Conservation (phyloP, 2,113 vertebrate species). For the Columba janthina region DNA sequence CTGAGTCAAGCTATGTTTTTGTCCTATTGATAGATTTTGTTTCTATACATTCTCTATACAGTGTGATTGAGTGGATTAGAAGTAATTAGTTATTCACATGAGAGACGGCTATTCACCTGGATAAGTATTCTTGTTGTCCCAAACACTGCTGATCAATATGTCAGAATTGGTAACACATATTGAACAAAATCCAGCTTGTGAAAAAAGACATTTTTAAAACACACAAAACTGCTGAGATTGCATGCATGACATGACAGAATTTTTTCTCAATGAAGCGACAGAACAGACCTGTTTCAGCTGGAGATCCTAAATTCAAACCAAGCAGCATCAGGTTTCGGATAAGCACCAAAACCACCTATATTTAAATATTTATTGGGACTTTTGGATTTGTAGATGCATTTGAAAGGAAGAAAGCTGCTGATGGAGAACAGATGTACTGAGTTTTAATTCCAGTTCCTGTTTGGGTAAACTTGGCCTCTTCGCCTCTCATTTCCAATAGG, state of each 20-base stretch:
- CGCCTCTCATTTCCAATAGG: neutral
- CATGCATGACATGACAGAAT: neutral
- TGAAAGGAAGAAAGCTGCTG: neutral
- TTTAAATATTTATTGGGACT: constrained; percentile 5
- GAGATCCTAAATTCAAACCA: constrained; percentile 5
- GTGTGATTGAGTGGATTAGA: neutral
- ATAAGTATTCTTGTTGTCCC: neutral
- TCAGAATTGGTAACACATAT: neutral
- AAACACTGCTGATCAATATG: neutral
- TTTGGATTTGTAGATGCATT: neutral
- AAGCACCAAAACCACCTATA: neutral
- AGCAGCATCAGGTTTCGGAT: neutral
- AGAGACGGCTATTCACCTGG: neutral
- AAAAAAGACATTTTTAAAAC: neutral
- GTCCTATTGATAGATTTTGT: neutral
- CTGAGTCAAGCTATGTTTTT: neutral
- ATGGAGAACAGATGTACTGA: neutral
- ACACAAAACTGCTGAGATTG: neutral
- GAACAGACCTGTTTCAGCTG: neutral
- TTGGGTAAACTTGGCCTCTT: neutral
- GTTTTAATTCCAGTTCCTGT: neutral
- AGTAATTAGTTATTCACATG: neutral
- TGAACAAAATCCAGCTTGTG: neutral
- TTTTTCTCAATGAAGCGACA: neutral
- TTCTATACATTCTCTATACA: neutral